Conservation (phyloP, 2,797 vertebrate genomes). For the Nyctalus aviator region DNA sequence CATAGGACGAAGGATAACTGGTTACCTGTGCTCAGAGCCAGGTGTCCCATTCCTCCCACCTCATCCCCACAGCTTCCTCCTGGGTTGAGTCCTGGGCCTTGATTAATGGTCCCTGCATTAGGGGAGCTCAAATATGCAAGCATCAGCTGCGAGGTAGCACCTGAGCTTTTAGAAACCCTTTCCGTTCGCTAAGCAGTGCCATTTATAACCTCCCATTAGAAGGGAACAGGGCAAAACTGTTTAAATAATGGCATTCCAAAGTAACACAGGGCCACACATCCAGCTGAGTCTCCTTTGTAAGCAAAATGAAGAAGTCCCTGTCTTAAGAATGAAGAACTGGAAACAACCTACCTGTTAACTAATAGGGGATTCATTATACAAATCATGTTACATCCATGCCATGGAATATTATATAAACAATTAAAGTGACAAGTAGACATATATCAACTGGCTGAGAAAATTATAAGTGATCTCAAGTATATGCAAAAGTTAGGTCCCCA, state of each 20-base stretch:
- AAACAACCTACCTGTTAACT: background rate
- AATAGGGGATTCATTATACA: background rate
- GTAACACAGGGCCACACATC: background rate
- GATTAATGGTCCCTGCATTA: constrained; percentile 64
- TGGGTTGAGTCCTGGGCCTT: background rate
- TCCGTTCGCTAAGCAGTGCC: constrained; percentile 54
- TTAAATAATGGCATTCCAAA: constrained; percentile 53
- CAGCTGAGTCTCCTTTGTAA: constrained; percentile 13
- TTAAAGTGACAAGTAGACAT: background rate
- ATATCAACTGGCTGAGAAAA: constrained; percentile 13
- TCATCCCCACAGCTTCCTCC: background rate
- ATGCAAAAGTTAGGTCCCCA: background rate
- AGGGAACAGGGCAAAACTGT: background rate
- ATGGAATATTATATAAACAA: background rate
- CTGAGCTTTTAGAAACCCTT: constrained; percentile 69
- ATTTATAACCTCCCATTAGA: constrained; percentile 75
- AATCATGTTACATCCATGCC: background rate
- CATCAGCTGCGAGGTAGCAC: constrained; percentile 67
- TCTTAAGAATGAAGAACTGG: background rate
- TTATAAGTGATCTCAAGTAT: background rate
- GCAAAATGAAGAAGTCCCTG: constrained; percentile 38
- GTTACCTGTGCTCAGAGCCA: constrained; percentile 13
- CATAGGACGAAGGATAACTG: background rate
- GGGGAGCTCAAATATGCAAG: constrained; percentile 61
- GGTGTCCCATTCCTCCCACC: background rate